phyloP scores from a whole-genome alignment of 2,797 vertebrate species.

The Macropus fuliginosus region DNA sequence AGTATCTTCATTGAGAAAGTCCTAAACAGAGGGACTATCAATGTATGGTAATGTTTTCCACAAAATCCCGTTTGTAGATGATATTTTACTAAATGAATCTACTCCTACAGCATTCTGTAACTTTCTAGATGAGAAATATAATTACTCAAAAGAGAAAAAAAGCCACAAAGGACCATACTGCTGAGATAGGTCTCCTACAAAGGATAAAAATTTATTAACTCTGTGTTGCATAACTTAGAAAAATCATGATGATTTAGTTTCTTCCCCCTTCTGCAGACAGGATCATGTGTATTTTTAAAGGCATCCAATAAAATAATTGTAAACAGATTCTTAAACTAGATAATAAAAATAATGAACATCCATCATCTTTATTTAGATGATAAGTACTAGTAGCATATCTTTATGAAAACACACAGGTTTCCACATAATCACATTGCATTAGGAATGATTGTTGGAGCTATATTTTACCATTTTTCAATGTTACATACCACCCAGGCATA shows the following conservation, averaged over 20 bases:
- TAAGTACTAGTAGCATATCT: slow-evolving; percentile 66
- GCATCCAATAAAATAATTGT: slow-evolving; percentile 21
- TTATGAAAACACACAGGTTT: slow-evolving; percentile 68
- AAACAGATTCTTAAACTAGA: slow-evolving; percentile 56
- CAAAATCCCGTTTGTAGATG: not conserved
- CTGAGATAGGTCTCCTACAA: not conserved
- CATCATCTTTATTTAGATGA: slow-evolving; percentile 69
- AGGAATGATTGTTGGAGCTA: slow-evolving; percentile 63
- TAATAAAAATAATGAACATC: slow-evolving; percentile 72
- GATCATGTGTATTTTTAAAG: not conserved
- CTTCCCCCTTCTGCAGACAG: not conserved
- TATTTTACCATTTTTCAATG: slow-evolving; percentile 82
- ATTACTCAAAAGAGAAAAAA: not conserved
- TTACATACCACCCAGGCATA: slow-evolving; percentile 70
- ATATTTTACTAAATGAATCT: not conserved
- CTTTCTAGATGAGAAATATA: not conserved
- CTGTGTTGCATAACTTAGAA: not conserved
- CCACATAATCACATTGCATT: slow-evolving; percentile 69
- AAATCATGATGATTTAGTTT: not conserved
- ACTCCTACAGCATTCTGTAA: not conserved
- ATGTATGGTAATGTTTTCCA: not conserved
- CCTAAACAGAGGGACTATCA: not conserved
- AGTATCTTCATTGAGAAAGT: not conserved
- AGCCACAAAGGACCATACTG: not conserved
- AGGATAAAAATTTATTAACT: not conserved